phyloP scores from a whole-genome alignment of 2,888 invertebrate species.

The Netelia virgata region DNA sequence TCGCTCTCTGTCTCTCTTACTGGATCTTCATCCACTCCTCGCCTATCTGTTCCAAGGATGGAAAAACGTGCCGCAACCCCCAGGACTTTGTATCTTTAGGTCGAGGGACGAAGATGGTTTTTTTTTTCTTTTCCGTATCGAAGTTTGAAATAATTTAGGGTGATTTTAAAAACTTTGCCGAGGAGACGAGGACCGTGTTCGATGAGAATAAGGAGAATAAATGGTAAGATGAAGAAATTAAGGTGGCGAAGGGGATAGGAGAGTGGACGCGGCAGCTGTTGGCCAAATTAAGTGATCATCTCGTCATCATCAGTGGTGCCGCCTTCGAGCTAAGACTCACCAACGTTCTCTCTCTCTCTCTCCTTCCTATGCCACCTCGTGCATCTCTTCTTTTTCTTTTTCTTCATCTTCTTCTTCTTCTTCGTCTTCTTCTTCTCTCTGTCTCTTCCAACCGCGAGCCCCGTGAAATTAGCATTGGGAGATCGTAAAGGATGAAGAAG shows the following conservation, averaged over 20 bases:
- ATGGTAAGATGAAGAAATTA: conserved; percentile 68
- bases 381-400: conserved; percentile 29
- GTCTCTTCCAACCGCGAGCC: conserved; percentile 76
- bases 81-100: background rate
- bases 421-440: conserved; percentile 31
- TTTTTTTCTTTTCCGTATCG: background rate
- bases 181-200: conserved; percentile 68
- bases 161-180: conserved; percentile 12
- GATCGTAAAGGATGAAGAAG: conserved; percentile 81
- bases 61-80: background rate
- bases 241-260: conserved; percentile 65
- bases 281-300: conserved; percentile 85
- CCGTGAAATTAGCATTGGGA: conserved; percentile 84
- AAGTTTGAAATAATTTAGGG: background rate
- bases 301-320: conserved; percentile 84
- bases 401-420: conserved; percentile 51
- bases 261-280: conserved; percentile 82
- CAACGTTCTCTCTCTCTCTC: conserved; percentile 35
- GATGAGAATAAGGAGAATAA: conserved; percentile 43
- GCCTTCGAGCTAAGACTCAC: conserved; percentile 76
- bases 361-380: background rate
- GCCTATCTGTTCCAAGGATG: background rate
- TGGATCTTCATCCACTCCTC: conserved; percentile 1
- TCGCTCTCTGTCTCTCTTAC: too few relatives aligned
- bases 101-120: background rate